Percentiles rank a stretch among this genome's conserved stretches.
Evolutionary conservation across 2,113 vertebrate species (phyloP).

Genomic region (Carassius carassius): DNA sequence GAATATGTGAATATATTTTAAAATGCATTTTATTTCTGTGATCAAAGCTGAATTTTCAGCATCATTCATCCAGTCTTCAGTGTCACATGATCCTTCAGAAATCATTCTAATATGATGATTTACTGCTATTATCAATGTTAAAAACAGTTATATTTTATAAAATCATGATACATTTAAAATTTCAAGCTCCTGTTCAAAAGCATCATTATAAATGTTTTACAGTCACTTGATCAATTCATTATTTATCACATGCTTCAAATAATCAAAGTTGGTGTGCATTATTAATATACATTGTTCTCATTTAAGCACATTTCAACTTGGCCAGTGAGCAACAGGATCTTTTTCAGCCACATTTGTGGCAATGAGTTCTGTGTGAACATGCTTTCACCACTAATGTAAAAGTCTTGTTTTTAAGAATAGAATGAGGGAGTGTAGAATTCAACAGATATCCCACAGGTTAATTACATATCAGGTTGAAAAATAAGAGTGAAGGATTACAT

Average conservation of each 20-base stretch:
- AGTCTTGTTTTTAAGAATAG: not conserved
- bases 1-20: not conserved
- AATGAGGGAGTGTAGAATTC: too few species aligned
- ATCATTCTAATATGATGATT: not conserved
- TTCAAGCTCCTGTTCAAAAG: too few species aligned
- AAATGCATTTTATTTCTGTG: not conserved
- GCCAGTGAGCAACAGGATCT: too few species aligned
- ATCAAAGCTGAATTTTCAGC: not conserved
- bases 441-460: not conserved
- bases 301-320: too few species aligned
- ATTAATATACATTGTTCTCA: too few species aligned
- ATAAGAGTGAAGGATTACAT: not conserved
- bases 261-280: not conserved
- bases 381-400: not conserved
- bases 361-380: not conserved
- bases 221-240: too few species aligned
- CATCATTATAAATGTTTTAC: too few species aligned
- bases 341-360: not conserved
- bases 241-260: not conserved
- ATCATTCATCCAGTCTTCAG: not conserved
- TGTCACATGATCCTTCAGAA: not conserved
- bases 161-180: too few species aligned
- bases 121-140: not conserved
- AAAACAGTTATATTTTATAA: too few species aligned
- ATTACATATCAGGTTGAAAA: slow-evolving; percentile 1